These are phyloP conservation scores for Paradisaea rubra DNA, from an alignment of 2,113 vertebrate species.

Conservation along the genomic window DNA sequence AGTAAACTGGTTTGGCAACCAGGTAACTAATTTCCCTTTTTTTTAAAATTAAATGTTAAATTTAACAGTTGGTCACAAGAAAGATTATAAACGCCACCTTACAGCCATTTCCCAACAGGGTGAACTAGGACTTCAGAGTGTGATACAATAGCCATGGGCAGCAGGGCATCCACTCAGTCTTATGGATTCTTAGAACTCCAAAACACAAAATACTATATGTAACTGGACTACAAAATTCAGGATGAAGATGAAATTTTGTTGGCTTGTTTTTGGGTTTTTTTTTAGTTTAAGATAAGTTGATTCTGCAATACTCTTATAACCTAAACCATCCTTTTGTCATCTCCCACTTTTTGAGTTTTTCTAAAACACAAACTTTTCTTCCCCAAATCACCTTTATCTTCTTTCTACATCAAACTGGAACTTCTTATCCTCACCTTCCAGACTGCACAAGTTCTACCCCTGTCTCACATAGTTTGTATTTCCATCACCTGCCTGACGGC, in stretches of 20 bases:
- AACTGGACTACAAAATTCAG: not conserved
- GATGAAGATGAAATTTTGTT: not conserved
- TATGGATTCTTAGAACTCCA: not conserved
- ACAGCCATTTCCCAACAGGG: not conserved
- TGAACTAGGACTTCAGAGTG: not conserved
- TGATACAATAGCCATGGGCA: not conserved
- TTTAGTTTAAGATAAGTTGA: not conserved
- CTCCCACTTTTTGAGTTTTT: not conserved
- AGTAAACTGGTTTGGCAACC: not conserved
- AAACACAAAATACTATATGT: not conserved
- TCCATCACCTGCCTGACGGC: not conserved
- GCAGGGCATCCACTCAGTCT: not conserved
- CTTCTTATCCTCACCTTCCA: not conserved
- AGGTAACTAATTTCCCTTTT: not conserved
- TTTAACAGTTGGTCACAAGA: not conserved
- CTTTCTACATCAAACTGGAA: not conserved
- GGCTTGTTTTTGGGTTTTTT: no score
- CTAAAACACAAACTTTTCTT: not conserved
- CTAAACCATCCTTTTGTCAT: not conserved
- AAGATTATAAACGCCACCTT: not conserved
- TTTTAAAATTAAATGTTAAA: not conserved
- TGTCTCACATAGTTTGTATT: not conserved
- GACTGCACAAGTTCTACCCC: not conserved
- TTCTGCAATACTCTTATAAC: not conserved
- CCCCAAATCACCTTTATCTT: not conserved